Conservation (phyloP, 2,888 invertebrate genomes). For the Leptinotarsa haldemani region DNA sequence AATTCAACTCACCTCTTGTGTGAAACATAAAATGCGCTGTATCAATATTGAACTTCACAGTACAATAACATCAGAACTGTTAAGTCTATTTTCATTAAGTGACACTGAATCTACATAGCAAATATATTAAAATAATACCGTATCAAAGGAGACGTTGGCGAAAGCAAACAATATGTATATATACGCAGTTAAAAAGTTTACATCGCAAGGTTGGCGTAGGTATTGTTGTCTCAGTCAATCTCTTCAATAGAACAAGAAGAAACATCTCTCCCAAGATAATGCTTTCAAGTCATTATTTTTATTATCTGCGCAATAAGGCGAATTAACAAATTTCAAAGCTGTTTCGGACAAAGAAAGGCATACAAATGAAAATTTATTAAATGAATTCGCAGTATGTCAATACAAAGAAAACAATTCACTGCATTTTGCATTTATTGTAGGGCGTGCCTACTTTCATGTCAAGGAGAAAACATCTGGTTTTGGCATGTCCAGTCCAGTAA, state of each 20-base stretch:
- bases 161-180: constrained; percentile 1
- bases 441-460: too few relatives aligned
- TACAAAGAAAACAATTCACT: too few relatives aligned
- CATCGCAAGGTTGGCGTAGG: not conserved
- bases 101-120: constrained; percentile 16
- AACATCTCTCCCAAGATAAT: not conserved
- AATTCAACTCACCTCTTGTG: not conserved
- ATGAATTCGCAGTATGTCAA: too few relatives aligned
- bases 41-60: constrained; percentile 9
- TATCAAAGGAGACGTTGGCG: constrained; percentile 4
- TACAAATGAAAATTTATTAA: not conserved
- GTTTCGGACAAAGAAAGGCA: not conserved
- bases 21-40: not conserved
- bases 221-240: not conserved
- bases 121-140: constrained; percentile 8
- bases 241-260: not conserved
- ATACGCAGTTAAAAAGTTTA: not conserved
- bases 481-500: too few relatives aligned
- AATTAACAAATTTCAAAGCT: not conserved
- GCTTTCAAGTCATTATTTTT: too few relatives aligned
- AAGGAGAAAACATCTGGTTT: too few relatives aligned
- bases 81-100: constrained; percentile 7
- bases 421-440: too few relatives aligned
- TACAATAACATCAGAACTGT: constrained; percentile 13
- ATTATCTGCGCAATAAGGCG: too few relatives aligned